Evolutionary conservation across 1,140 invertebrate species (phyloP), one percentile per base, ranked within the genome.

Genomic region (Diabrotica undecimpunctata): DNA sequence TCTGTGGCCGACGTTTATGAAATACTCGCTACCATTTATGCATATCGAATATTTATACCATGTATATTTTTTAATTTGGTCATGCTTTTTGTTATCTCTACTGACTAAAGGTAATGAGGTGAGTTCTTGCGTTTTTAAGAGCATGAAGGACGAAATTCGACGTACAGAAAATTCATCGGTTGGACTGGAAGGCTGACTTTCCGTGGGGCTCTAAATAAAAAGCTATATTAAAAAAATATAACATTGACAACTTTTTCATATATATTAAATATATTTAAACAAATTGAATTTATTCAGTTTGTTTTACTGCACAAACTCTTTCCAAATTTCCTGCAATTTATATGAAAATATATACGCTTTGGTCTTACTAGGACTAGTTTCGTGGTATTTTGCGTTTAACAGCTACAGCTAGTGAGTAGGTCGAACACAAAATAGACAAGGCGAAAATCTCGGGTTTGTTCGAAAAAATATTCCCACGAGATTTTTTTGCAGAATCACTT

Each of bases 11-110:
- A 89, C 82, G 52, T 84, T 79, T 0, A 87, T 79, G 8, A 73
- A 79, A 70, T 79, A 86, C 36, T 81, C 74, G 4, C 77, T 68
- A 36, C 50, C 56, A 51, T 79, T 78, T 59, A 87, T 67, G 53
- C 69, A 68, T 61, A 81, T 77, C 12, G 79, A 81, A 71, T 89
- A 90, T 69, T 80, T 80, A 70, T 81, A 84, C 83, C 83, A 85
- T 70, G 72, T 73, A 55, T 72, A 70, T 65, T 75, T 77, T n/a
- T 70, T 69, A n/a, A 73, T 68, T 61, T 70, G 67, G 55, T 72
- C 71, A 9, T 54, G 25, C 11, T 63, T 46, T 53, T 61, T 62
- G 41, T 12, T 14, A 53, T 72, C 69, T 14, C 61, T 36, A 25
- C 61, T 57, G 9, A 54, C 46, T 62, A 70, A 38, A 14, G 62